Base-by-base conservation (phyloP, 2,888 invertebrate species). In the Sarcophaga caerulescens region DNA sequence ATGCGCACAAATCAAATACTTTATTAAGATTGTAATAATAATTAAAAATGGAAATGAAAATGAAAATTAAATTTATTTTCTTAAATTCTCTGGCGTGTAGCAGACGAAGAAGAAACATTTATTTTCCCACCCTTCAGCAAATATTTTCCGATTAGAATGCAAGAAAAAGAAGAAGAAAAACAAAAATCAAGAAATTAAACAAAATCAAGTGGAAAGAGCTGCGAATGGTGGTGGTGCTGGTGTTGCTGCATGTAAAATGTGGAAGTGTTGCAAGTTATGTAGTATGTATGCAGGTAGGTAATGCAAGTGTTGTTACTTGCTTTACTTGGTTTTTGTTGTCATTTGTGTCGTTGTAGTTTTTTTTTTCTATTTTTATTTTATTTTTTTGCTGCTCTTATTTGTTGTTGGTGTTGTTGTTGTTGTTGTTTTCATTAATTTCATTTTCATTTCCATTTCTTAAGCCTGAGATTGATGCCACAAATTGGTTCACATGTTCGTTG, bases 401-500 rank as follows among this genome's bases (percentile, higher is more conserved):
- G 57, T 63, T 71, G n/a, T 68, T 63, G n/a, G n/a, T n/a, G 62
- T 21, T 17, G 23, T 62, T 81, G 75, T 62, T 70, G 74, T 77
- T 76, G 74, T 78, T 19, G 66, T 84, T 87, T 85, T 79, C 81
- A 78, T 78, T 80, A 82, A 78, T 81, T 84, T 87, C 84, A 77
- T 85, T 75, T 81, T 81, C 81, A 81, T 81, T 81, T 52, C 74
- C 83, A 85, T 87, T 88, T 87, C 84, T 90, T 90, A 89, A 89
- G 91, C 91, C 91, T 91, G 91, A 91, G 91, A 91, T 91, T 91
- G 90, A 91, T 91, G 91, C 91, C 91, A 90, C 90, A 91, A 91
- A 91, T 91, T 91, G 91, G 91, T 91, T 91, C 91, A 91, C 91
- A 91, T 91, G 87, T 87, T 78, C 74, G 68, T 79, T 88, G 87